Evolutionary conservation across 1,140 invertebrate species (phyloP), one percentile per base, ranked within the genome.

Genomic region (Drosophila tani): DNA sequence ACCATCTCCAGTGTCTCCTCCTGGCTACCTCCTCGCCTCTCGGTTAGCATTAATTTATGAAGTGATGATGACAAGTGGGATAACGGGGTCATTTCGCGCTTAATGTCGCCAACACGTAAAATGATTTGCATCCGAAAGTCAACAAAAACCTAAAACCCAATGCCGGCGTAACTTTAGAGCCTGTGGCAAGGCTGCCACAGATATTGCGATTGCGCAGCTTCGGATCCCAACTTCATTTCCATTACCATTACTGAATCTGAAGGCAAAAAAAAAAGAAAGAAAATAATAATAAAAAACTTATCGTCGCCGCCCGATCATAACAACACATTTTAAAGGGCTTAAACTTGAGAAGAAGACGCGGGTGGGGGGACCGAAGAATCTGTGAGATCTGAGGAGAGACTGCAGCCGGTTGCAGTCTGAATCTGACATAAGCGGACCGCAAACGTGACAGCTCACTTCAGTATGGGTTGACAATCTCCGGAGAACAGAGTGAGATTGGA

Each of bases 21-120:
- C 45, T 60, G 59, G 73, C 75, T 83, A 59, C 80, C 64, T 56
- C 21, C 32, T 45, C 45, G 55, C 67, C 38, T 27, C 27, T 53
- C 57, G 70, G 80, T 75, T 84, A 67, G 81, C 88, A 85, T 91
- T 91, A 91, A 91, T 91, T 91, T 91, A 91, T 91, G 88, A 91
- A 91, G 88, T 91, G 88, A 91, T 85, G 88, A 91, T 91, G 88
- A 91, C 88, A 91, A 91, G 88, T 91, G 88, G 88, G 88, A 91
- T 91, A 91, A 91, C 85, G 88, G 90, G 88, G 88, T 91, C 88
- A 91, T 91, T 91, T 91, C 88, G 88, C 65, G 84, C 88, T 91
- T 91, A 91, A 91, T 91, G 88, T 91, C 88, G 88, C 88, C 88
- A 91, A 91, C 84, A 91, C 84, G 81, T 91, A 91, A 85, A 91